These are phyloP conservation scores for Caenorhabditis zanzibari DNA, from an alignment of 2,888 invertebrate genomes.

Conservation along the genomic window DNA sequence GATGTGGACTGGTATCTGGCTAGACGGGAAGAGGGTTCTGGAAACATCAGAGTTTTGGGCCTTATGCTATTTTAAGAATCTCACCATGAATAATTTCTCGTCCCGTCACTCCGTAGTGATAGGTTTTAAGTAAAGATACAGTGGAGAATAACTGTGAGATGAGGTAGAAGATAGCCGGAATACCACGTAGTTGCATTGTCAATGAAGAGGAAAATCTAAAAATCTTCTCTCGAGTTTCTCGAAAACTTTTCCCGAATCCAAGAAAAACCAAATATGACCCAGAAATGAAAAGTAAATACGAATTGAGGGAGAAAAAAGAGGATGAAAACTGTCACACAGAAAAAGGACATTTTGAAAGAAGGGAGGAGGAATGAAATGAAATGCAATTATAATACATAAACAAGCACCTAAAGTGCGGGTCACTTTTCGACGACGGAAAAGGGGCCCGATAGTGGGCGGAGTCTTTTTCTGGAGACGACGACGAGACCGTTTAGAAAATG, in stretches of 20 bases:
- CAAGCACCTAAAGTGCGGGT: conserved; percentile 64
- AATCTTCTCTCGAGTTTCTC: neutral
- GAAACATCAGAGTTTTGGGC: neutral
- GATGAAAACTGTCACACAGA: conserved; percentile 12
- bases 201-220: conserved; percentile 1
- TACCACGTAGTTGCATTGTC: conserved; percentile 48
- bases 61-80: neutral
- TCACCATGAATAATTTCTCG: conserved; percentile 15
- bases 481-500: conserved; percentile 51
- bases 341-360: conserved; percentile 20
- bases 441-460: conserved; percentile 30
- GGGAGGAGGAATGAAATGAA: conserved; percentile 14
- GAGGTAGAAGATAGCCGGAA: conserved; percentile 45
- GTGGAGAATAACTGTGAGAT: conserved; percentile 25
- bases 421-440: conserved; percentile 46
- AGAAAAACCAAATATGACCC: conserved; percentile 50
- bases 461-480: conserved; percentile 16
- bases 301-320: neutral
- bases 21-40: conserved; percentile 38
- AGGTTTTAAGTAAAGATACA: conserved; percentile 15
- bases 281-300: conserved; percentile 53
- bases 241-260: neutral
- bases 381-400: conserved; percentile 66
- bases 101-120: conserved; percentile 47
- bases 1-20: conserved; percentile 44